Evolutionary conservation across 2,113 vertebrate species (phyloP).

Genomic region (Puntigrus tetrazona): DNA sequence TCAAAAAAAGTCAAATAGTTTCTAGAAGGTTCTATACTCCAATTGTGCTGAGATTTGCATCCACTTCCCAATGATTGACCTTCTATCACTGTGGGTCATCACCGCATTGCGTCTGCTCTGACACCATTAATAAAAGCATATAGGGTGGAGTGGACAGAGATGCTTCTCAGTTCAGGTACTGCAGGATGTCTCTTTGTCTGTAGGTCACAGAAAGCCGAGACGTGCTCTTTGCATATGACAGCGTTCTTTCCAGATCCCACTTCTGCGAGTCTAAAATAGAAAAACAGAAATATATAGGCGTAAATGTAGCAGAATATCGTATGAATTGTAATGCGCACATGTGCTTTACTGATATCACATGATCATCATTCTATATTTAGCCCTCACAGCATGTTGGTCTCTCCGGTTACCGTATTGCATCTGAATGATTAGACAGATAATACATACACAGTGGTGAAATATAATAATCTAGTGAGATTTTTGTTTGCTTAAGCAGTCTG

Average conservation of each 20-base stretch:
- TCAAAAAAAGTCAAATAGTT: neutral
- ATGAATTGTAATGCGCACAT: neutral
- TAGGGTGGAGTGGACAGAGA: neutral
- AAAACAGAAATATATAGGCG: neutral
- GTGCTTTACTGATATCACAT: neutral
- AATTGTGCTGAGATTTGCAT: neutral
- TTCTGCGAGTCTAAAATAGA: neutral
- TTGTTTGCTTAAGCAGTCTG: too few relatives aligned
- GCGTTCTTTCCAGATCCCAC: neutral
- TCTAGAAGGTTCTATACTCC: neutral
- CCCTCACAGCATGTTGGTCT: neutral
- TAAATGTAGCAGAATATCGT: neutral
- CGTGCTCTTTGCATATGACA: neutral
- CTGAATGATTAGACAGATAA: neutral
- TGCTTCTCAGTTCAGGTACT: constrained; percentile 18
- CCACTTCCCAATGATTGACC: constrained; percentile 1
- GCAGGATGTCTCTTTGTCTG: neutral
- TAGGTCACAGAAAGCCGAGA: constrained; percentile 7
- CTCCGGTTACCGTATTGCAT: neutral
- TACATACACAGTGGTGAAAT: too few relatives aligned
- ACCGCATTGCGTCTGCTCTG: constrained; percentile 5
- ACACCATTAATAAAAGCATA: constrained; percentile 28
- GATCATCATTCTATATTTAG: neutral
- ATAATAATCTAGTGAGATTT: too few relatives aligned
- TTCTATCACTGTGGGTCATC: constrained; percentile 16